These are phyloP conservation scores for Meteorus cinctellus DNA, from an alignment of 2,888 invertebrate genomes.

Conservation along the genomic window DNA sequence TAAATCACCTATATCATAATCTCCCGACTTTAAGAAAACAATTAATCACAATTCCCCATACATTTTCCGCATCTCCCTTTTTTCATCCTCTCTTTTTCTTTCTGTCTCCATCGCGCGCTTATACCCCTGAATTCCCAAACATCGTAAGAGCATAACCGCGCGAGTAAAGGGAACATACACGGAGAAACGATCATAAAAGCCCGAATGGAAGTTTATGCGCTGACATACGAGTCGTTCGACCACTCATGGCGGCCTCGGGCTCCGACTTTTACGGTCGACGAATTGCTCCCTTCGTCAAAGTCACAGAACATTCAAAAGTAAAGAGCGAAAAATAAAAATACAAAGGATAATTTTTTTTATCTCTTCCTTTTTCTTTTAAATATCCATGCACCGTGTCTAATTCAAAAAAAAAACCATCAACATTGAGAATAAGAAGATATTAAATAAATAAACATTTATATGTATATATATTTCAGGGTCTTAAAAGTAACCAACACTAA, in stretches of 20 bases:
- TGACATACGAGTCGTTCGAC: constrained; percentile 52
- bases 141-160: neutral
- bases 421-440: neutral
- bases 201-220: constrained; percentile 61
- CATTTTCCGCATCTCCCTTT: neutral
- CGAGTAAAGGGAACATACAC: constrained; percentile 16
- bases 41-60: constrained; percentile 3
- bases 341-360: neutral
- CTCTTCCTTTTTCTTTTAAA: neutral
- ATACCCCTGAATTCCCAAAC: neutral
- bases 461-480: constrained; percentile 6
- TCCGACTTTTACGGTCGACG: constrained; percentile 62
- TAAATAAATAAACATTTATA: neutral
- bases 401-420: neutral
- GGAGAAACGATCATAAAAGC: constrained; percentile 22
- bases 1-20: no score
- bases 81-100: neutral
- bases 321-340: neutral
- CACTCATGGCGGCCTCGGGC: constrained; percentile 47
- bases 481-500: neutral
- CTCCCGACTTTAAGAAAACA: neutral
- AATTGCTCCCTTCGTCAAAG: constrained; percentile 57
- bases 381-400: neutral
- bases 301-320: constrained; percentile 12
- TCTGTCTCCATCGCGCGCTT: neutral